Evolutionary conservation across 2,113 vertebrate genomes (phyloP), one percentile per base, ranked within the genome.

Genomic region (Neodon shergylaensis): DNA sequence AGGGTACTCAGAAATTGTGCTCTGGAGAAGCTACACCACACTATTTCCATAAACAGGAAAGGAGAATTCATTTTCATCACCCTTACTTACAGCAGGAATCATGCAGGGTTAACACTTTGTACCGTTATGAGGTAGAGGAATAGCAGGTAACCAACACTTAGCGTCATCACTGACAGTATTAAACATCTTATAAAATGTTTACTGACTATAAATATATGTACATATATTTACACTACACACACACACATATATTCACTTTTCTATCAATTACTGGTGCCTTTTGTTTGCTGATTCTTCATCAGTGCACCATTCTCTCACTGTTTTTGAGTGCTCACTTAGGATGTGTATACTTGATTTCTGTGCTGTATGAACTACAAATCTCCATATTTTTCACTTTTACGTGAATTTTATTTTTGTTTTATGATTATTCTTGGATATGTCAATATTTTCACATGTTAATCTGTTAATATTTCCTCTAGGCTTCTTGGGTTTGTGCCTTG

Each of bases 341-440:
- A 90, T 31, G 76, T 4, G 47, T 33, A 47, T 13, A 54, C 14
- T 83, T 92, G 63, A 90, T 86, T 49, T 92, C 33, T 82, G 44
- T 92, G 31, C 33, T 86, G 44, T 28, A 31, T 83, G 19, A 91
- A 78, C 72, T 78, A 28, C 1, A 91, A 21, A 72, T 77, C 87
- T 54, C 77, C 13, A 21, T 39, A 12, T 42, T 65, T 91, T 90
- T 78, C 42, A 81, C 66, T 72, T 83, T 42, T 17, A 72, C 31
- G 36, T 92, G 31, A 65, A 90, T 42, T 73, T 88, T 44, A 28
- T 77, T 78, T 88, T 94, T 89, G 26, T 93, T 33, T 78, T 82
- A 47, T 58, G 70, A 13, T 44, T 93, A 1, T 36, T 90, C 82
- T 90, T 83, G 3, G 82, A 16, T 81, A 3, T 79, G 33, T 65